Conservation (phyloP, 2,888 invertebrate genomes). For the Cephus runcator region DNA sequence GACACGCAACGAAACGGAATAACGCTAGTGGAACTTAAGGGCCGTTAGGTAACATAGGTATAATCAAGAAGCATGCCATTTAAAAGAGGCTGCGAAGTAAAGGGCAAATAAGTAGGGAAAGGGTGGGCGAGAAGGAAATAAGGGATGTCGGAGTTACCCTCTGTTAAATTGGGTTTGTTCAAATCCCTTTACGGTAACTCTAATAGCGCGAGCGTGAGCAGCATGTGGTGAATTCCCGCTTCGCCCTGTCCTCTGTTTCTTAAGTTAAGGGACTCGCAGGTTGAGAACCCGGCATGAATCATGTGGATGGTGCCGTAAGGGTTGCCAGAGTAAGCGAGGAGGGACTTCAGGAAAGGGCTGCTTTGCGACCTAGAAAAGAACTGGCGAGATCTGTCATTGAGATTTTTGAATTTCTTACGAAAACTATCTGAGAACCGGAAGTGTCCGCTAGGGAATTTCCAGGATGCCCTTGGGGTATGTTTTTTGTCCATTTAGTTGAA, state of each 20-base stretch:
- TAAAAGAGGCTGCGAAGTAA: not conserved
- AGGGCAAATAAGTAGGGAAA: not conserved
- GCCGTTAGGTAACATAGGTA: no score
- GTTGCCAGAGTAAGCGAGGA: not conserved
- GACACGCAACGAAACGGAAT: not conserved
- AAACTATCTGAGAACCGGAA: not conserved
- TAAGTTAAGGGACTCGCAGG: not conserved
- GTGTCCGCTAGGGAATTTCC: not conserved
- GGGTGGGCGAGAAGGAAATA: not conserved
- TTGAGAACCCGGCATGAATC: not conserved
- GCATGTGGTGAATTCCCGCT: constrained; percentile 34
- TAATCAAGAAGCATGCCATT: no score
- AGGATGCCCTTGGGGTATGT: not conserved
- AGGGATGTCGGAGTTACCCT: constrained; percentile 51
- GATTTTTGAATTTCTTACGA: not conserved
- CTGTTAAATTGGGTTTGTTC: constrained; percentile 61
- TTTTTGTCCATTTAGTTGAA: not conserved
- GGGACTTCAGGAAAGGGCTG: not conserved
- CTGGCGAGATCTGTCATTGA: not conserved
- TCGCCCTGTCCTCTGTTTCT: not conserved
- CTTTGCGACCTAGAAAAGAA: no score
- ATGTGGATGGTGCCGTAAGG: not conserved
- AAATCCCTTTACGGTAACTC: constrained; percentile 63
- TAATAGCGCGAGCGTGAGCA: constrained; percentile 58
- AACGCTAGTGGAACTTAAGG: no score